Percentiles rank a stretch among this genome's conserved stretches.
These are phyloP conservation scores for Stichodactyla helianthus DNA, from an alignment of 64 coral and sea anemone genomes.

Conservation along the genomic window DNA sequence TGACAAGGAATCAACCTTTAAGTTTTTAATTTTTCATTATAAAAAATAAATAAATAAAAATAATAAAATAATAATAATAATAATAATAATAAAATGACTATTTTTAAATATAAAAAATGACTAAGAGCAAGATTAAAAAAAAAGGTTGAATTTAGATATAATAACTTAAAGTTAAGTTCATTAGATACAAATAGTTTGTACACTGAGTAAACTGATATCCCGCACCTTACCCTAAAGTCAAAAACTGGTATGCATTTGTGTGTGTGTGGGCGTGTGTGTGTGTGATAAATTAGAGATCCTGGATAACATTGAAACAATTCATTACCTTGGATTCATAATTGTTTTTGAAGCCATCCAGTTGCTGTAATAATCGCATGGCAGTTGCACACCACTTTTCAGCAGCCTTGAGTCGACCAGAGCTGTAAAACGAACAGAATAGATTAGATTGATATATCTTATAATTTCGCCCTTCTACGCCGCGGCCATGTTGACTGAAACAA, in stretches of 20 bases:
- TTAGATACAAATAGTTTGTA: background rate
- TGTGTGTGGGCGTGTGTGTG: background rate
- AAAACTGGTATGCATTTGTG: background rate
- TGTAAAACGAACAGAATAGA: conserved; percentile 31
- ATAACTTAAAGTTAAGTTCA: background rate
- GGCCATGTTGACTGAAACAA: too few relatives aligned
- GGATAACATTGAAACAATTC: background rate
- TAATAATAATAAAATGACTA: too few relatives aligned
- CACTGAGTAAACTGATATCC: too few relatives aligned
- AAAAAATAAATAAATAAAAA: too few relatives aligned
- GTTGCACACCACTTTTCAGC: conserved; percentile 94
- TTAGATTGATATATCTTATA: background rate
- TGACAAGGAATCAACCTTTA: too few relatives aligned
- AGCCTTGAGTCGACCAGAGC: conserved; percentile 56
- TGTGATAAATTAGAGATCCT: too few relatives aligned
- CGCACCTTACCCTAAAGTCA: too few relatives aligned
- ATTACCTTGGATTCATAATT: conserved; percentile 90
- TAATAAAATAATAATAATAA: background rate
- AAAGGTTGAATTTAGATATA: too few relatives aligned
- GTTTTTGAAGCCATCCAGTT: conserved; percentile 65
- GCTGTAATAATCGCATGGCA: conserved; percentile 83
- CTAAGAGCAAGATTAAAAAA: too few relatives aligned
- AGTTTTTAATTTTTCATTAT: too few relatives aligned
- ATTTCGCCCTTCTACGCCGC: too few relatives aligned
- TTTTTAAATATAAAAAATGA: too few relatives aligned